A percentile compares a stretch with the other conserved stretches of the same genome.
These are phyloP conservation scores for Osmoderma eremita DNA, from an alignment of 2,888 invertebrate species.

Conservation along the genomic window DNA sequence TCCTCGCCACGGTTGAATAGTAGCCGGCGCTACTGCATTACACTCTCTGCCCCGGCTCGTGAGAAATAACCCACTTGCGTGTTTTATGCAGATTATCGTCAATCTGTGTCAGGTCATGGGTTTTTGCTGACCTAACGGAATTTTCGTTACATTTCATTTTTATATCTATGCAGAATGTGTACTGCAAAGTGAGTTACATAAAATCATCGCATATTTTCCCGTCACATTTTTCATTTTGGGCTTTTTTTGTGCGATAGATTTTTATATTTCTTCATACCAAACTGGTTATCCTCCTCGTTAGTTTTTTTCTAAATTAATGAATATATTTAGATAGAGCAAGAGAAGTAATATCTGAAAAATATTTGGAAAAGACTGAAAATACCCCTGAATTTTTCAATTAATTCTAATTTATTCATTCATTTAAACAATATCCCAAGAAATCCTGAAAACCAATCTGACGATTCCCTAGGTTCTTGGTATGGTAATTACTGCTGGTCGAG, in stretches of 20 bases:
- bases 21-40: constrained; percentile 25
- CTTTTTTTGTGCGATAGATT: not conserved
- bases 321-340: not conserved
- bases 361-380: too few species aligned
- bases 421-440: too few species aligned
- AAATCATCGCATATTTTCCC: constrained; percentile 1
- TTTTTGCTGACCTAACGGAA: constrained; percentile 22
- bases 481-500: too few species aligned
- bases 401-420: too few species aligned
- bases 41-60: constrained; percentile 13
- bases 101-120: constrained; percentile 35
- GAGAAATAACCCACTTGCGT: constrained; percentile 34
- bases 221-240: not conserved
- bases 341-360: not conserved
- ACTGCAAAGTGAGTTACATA: not conserved
- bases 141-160: constrained; percentile 15
- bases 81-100: constrained; percentile 33
- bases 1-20: constrained; percentile 25
- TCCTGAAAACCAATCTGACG: too few species aligned
- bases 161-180: not conserved
- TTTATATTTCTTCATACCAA: not conserved
- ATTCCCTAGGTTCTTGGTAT: too few species aligned
- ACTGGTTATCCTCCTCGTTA: not conserved
- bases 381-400: too few species aligned
- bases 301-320: not conserved